Evolutionary conservation across 2,113 vertebrate genomes (phyloP), one percentile per base, ranked within the genome.

Genomic region (Gambusia holbrooki): DNA sequence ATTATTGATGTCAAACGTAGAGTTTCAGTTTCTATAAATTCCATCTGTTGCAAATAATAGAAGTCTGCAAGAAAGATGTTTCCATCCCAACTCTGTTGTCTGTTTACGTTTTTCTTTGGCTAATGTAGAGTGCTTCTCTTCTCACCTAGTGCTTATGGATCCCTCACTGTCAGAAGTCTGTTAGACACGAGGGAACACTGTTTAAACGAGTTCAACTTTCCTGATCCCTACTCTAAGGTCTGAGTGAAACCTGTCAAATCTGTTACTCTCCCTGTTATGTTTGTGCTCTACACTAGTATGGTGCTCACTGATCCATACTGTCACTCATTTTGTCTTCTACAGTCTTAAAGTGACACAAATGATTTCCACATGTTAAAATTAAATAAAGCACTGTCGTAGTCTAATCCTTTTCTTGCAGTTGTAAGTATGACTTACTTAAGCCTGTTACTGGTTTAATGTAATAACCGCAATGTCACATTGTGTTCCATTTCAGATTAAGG

Each of bases 121-220:
- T 94, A 90, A 93, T 51, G 58, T 91, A 90, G 84, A 79, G 71
- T 82, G 73, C 86, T 63, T 89, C 68, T 89, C 78, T 91, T 69
- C 89, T 91, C 70, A 69, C 83, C 91, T 82, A 99, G 98, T 74
- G 98, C 98, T 10, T 99, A 99, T 8, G 98, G 98, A 90, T 97
- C 97, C 58, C 95, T 99, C 89, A 99, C 98, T 11, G 98, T 99
- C 88, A 95, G 98, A 85, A 99, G 98, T 90, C 95, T 99, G 54
- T 88, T 99, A 93, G 98, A 99, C 91, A 99, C 98, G 0, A 93
- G 98, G 91, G 98, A 99, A 72, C 98, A 99, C 93, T 99, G 98
- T 88, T 86, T 99, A 91, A 98, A 99, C 0, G 98, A 99, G 93
- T 99, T 99, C 94, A 98, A 94, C 95, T 99, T 99, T 89, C 98